Evolutionary conservation across 2,797 vertebrate species (phyloP).

Genomic region (Callimico goeldii): DNA sequence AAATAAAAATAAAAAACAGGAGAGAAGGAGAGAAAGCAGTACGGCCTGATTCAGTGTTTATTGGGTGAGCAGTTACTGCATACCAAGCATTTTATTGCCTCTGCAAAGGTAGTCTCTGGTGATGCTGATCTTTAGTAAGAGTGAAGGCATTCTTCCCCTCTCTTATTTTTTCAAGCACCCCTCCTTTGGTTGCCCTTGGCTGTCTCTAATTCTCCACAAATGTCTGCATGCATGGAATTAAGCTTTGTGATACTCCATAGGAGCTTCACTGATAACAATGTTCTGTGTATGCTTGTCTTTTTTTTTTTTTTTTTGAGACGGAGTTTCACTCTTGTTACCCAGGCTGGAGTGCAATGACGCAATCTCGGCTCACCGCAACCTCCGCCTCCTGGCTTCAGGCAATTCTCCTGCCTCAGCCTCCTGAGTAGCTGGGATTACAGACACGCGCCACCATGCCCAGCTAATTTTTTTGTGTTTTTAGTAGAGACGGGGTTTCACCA

Average conservation of each 20-base stretch:
- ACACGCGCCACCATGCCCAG: no score
- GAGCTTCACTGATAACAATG: constrained; percentile 1
- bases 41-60: not conserved
- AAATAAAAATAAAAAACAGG: not conserved
- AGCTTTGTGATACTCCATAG: not conserved
- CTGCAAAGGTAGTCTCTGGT: not conserved
- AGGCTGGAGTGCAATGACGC: not conserved
- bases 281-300: not conserved
- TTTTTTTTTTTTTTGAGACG: no score
- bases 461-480: no score
- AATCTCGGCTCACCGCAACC: not conserved
- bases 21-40: not conserved
- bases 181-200: not conserved
- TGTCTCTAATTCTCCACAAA: not conserved
- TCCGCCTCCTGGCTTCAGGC: not conserved
- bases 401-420: not conserved
- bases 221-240: not conserved
- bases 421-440: not conserved
- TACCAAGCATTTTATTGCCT: not conserved
- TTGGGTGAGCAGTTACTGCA: not conserved
- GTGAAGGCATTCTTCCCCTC: not conserved
- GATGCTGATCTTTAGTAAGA: not conserved
- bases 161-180: not conserved
- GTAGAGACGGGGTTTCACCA: no score
- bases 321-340: not conserved